phyloP scores from a whole-genome alignment of 2,113 vertebrate species.

The Regulus satrapa region DNA sequence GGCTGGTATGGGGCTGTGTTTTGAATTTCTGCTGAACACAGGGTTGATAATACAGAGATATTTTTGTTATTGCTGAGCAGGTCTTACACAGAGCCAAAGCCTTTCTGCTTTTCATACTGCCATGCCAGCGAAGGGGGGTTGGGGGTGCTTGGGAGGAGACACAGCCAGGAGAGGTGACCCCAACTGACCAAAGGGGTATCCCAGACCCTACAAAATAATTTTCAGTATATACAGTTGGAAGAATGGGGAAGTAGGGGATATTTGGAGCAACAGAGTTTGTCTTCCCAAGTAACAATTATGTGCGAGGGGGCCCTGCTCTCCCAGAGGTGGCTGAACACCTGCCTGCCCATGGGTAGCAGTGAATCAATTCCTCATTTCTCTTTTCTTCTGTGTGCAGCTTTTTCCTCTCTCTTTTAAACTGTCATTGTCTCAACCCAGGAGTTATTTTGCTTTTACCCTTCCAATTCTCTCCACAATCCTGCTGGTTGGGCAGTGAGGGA shows the following conservation, averaged over 20 bases:
- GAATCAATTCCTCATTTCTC: background rate
- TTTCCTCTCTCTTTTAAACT: background rate
- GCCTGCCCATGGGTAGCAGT: background rate
- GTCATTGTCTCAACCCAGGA: background rate
- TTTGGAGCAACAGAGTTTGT: background rate
- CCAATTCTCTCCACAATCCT: background rate
- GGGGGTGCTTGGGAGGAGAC: background rate
- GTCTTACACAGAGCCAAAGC: background rate
- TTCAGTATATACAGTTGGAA: background rate
- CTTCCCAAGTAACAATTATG: accelerated
- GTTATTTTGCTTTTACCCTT: background rate
- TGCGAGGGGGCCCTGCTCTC: no score
- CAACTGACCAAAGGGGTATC: background rate
- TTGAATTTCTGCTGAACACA: background rate
- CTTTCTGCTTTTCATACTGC: background rate
- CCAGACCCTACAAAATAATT: accelerated
- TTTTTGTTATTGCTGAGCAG: background rate
- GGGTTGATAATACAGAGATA: background rate
- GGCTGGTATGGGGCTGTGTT: background rate
- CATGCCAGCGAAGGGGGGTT: accelerated
- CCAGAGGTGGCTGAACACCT: background rate
- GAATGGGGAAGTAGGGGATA: background rate
- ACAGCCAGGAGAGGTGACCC: background rate
- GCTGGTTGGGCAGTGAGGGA: background rate
- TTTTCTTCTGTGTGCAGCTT: accelerated